phyloP scores from a whole-genome alignment of 2,113 vertebrate species.

The Mohoua ochrocephala region DNA sequence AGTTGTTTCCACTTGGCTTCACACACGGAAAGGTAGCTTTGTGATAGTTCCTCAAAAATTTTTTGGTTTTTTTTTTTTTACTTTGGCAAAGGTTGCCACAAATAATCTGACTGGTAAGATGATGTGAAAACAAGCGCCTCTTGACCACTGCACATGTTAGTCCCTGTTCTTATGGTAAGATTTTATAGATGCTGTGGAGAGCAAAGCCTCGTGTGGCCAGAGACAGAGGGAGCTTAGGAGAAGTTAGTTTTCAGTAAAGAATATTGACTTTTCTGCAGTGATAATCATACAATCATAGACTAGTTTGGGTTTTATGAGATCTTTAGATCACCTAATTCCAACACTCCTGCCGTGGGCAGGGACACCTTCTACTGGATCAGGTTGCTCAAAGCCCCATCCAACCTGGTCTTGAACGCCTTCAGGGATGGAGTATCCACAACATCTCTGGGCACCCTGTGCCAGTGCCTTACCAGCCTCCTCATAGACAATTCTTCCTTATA shows the following conservation, averaged over 20 bases:
- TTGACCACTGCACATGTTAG: neutral
- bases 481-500: neutral
- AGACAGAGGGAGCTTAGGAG: neutral
- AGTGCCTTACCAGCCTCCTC: neutral
- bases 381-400: neutral
- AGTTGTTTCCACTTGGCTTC: neutral
- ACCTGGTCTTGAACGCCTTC: rapidly evolving
- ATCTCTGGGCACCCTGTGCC: neutral
- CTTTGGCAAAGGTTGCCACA: neutral
- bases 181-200: neutral
- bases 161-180: neutral
- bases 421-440: neutral
- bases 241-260: neutral
- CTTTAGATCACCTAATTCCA: neutral
- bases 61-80: neutral
- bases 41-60: no score
- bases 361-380: neutral
- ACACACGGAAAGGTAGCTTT: neutral
- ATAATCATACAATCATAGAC: neutral
- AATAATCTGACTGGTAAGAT: neutral
- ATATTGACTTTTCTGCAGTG: neutral
- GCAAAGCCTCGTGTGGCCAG: neutral
- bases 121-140: neutral
- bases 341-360: neutral
- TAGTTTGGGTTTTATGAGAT: neutral